Evolutionary conservation across 2,797 vertebrate species (phyloP).

Genomic region (Takifugu ocellatus): DNA sequence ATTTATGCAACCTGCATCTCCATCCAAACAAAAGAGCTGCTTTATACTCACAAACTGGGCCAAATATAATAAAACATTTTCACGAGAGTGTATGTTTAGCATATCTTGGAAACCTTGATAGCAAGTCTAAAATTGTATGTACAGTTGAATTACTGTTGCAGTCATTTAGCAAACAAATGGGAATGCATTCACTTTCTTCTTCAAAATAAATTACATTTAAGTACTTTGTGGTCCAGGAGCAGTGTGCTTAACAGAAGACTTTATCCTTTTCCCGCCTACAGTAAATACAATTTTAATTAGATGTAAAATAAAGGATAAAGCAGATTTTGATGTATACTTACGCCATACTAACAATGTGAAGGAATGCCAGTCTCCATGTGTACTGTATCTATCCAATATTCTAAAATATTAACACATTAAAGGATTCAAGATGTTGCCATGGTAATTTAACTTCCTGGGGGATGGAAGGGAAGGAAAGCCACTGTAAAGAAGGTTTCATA

Average conservation of each 20-base stretch:
- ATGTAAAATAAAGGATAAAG: neutral
- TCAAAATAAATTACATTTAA: conserved; percentile 7
- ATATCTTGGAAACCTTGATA: neutral
- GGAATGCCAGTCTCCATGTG: neutral
- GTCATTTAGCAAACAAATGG: conserved; percentile 10
- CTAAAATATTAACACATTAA: conserved; percentile 24
- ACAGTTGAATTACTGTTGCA: neutral
- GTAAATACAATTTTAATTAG: conserved; percentile 21
- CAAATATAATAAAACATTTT: neutral
- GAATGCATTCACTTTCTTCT: neutral
- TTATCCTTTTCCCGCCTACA: conserved; percentile 16
- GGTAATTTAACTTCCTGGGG: conserved; percentile 32
- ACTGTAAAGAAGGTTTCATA: conserved; percentile 29
- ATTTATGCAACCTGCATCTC: conserved; percentile 23
- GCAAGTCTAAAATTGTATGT: neutral
- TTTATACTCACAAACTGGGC: neutral
- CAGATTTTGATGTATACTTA: conserved; percentile 9
- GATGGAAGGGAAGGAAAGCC: conserved; percentile 21
- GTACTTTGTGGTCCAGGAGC: conserved; percentile 9
- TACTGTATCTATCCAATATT: conserved; percentile 15
- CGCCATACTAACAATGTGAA: conserved; percentile 14
- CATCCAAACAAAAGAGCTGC: no score
- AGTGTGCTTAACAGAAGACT: conserved; percentile 4
- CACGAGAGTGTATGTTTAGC: neutral
- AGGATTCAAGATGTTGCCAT: conserved; percentile 25